Evolutionary conservation across 1,140 invertebrate species (phyloP).

Genomic region (Aradophagus sp.): DNA sequence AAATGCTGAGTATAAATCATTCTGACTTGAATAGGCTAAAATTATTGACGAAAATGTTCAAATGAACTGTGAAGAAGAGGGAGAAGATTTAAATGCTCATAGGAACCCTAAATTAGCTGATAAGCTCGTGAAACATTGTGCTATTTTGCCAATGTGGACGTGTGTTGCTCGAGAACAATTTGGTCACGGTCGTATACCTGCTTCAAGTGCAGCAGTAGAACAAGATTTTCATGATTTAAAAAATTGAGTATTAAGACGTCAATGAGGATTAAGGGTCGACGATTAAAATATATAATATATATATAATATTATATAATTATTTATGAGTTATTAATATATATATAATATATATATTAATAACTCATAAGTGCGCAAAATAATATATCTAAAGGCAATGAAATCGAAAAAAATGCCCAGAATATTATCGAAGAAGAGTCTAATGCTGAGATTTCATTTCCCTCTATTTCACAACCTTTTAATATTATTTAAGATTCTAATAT

Average conservation of each 20-base stretch:
- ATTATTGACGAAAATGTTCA: background rate
- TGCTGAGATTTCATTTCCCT: too few relatives aligned
- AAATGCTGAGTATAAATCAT: too few relatives aligned
- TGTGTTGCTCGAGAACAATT: background rate
- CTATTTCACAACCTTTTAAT: too few relatives aligned
- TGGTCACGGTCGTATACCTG: slow-evolving; percentile 7
- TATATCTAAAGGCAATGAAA: too few relatives aligned
- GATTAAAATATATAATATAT: too few relatives aligned
- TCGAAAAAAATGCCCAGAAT: too few relatives aligned
- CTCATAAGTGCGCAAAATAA: too few relatives aligned
- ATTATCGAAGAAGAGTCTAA: too few relatives aligned
- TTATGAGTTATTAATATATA: too few relatives aligned
- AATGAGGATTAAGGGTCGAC: slow-evolving; percentile 3
- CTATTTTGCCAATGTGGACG: background rate
- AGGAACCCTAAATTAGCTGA: background rate
- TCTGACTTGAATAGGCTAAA: background rate
- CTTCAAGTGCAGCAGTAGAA: slow-evolving; percentile 6
- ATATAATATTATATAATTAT: too few relatives aligned
- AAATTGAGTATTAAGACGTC: background rate
- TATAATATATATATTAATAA: too few relatives aligned
- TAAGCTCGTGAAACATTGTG: slow-evolving; percentile 4
- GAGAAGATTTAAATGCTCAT: slow-evolving; percentile 6
- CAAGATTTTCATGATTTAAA: slow-evolving; percentile 13
- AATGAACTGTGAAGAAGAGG: background rate
- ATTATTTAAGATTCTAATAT: too few relatives aligned